Percentiles rank a stretch among this genome's conserved stretches.
Evolutionary conservation across 1,140 invertebrate genomes (phyloP).

Genomic region (Neodiprion virginianus): DNA sequence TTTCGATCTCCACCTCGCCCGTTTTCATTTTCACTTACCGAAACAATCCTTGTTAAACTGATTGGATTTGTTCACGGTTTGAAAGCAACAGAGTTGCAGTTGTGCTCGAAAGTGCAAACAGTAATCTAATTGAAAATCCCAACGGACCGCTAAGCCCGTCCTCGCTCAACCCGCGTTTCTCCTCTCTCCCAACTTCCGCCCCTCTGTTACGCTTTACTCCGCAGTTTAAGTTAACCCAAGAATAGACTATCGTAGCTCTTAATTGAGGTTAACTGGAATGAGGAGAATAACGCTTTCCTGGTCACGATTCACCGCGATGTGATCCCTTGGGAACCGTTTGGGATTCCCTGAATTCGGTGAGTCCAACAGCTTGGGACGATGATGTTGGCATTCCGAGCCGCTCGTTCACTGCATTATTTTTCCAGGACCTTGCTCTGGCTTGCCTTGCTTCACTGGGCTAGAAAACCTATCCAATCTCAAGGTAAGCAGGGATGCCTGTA

Average conservation of each 20-base stretch:
- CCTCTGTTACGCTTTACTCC: not conserved
- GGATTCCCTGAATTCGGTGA: not conserved
- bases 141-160: not conserved
- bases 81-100: not conserved
- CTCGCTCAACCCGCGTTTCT: too few relatives aligned
- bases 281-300: not conserved
- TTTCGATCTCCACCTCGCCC: not conserved
- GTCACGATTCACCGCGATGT: too few relatives aligned
- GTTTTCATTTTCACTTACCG: not conserved
- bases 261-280: not conserved
- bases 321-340: not conserved
- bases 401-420: not conserved
- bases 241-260: not conserved
- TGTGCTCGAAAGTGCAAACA: not conserved
- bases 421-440: not conserved
- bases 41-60: not conserved
- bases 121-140: slow-evolving; percentile 1
- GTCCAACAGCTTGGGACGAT: not conserved
- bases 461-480: slow-evolving; percentile 28
- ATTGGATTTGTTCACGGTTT: not conserved
- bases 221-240: not conserved
- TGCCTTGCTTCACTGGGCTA: not conserved
- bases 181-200: not conserved
- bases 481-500: slow-evolving; percentile 46
- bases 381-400: not conserved